Percentiles rank a stretch among this genome's conserved stretches.
Evolutionary conservation across 2,797 vertebrate species (phyloP).

Genomic region (Oophaga sylvatica): DNA sequence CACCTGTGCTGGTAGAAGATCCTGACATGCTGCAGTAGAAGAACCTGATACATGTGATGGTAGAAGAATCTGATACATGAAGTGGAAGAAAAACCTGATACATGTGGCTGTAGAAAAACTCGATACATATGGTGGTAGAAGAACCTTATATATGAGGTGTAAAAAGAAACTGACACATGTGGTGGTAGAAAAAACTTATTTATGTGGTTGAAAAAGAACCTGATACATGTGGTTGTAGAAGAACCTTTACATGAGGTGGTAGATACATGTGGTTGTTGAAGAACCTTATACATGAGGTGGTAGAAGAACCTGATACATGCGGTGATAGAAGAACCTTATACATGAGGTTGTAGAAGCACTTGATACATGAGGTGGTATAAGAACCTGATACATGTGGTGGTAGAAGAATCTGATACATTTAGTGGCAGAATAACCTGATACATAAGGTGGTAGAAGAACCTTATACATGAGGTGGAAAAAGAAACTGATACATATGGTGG

Average conservation of each 20-base stretch:
- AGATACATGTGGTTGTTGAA: neutral
- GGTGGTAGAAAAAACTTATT: neutral
- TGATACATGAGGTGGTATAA: too few relatives aligned
- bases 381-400: neutral
- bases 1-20: too few relatives aligned
- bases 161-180: neutral
- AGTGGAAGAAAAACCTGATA: neutral
- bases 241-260: too few relatives aligned
- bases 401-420: neutral
- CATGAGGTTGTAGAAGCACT: neutral
- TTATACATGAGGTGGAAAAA: too few relatives aligned
- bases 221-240: neutral
- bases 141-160: neutral
- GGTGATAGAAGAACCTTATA: too few relatives aligned
- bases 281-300: too few relatives aligned
- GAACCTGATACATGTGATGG: neutral
- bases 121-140: neutral
- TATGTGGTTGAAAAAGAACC: neutral
- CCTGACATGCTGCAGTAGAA: too few relatives aligned
- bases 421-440: too few relatives aligned
- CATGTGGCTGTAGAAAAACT: neutral
- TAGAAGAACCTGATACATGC: neutral
- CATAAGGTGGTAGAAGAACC: too few relatives aligned
- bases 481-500: too few relatives aligned
- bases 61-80: neutral